These are phyloP conservation scores for Hemaris fuciformis DNA, from an alignment of 2,888 invertebrate genomes.

Conservation along the genomic window DNA sequence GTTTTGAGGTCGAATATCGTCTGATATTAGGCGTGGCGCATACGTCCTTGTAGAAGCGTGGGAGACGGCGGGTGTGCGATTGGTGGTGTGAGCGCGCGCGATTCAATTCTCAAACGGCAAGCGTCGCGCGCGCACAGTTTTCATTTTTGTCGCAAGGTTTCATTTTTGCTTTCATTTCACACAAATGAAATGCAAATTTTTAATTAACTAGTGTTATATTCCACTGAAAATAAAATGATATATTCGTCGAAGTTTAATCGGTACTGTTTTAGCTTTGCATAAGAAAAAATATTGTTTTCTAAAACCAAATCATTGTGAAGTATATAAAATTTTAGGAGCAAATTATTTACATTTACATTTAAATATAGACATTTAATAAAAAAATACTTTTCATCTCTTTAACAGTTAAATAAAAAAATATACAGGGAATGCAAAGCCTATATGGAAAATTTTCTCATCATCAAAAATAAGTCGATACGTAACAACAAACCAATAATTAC, in stretches of 20 bases:
- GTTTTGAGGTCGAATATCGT: constrained; percentile 40
- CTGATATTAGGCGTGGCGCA: constrained; percentile 37
- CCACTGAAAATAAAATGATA: constrained; percentile 24
- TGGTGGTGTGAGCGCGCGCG: constrained; percentile 61
- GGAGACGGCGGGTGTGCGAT: constrained; percentile 53
- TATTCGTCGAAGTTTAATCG: constrained; percentile 23
- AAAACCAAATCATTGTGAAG: neutral
- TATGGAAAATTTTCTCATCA: neutral
- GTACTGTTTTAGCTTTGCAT: neutral
- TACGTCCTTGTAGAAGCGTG: constrained; percentile 64
- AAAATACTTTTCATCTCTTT: neutral
- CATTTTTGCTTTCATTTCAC: constrained; percentile 68
- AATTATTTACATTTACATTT: too few species aligned
- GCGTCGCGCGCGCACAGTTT: constrained; percentile 69
- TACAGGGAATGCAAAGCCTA: neutral
- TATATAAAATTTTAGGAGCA: too few species aligned
- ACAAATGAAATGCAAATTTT: constrained; percentile 58
- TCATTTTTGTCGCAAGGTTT: constrained; percentile 66
- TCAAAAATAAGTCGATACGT: neutral
- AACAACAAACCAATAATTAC: neutral
- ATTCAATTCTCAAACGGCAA: constrained; percentile 66
- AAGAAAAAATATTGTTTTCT: neutral
- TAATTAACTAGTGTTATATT: constrained; percentile 10
- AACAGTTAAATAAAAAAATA: neutral
- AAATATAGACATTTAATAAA: too few species aligned